Base-by-base conservation (phyloP, 2,797 vertebrate genomes). In the Leptatherina wallacei region DNA sequence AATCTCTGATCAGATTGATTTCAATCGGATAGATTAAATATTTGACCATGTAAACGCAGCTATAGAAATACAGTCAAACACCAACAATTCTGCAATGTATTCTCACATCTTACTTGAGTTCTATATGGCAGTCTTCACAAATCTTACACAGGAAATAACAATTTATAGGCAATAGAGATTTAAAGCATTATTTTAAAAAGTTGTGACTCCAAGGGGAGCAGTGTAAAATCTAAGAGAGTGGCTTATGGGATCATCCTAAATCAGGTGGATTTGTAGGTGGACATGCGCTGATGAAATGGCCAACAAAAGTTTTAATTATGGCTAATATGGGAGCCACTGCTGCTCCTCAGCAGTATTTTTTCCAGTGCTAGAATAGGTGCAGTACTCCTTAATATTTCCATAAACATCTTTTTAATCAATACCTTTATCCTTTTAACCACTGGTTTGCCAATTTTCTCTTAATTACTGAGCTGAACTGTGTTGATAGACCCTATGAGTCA, bases 361-460 rank as follows among this genome's bases (percentile, higher is more conserved):
- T 63, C 30, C 22, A 27, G 29, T 18, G 13, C 9, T 42, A 29
- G 40, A 58, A 35, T 55, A 0, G 10, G 35, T 27, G 33, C 16
- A 35, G 12, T 27, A 16, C 9, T 38, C 18, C 18, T 65, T 10
- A 35, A 14, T 12, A 54, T 32, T 16, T 64, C 35, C 6, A 32
- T 11, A 47, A 14, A 44, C 16, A 13, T 74, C 72, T 71, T 75
- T 32, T 47, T 27, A 27, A 57, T 32, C 29, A 70, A 29, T 13
- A 56, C 14, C 59, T 67, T 4, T 5, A 49, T 47, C 57, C 27
- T 24, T 66, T 51, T 35, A 38, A 47, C 20, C 20, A 24, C 16
- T 33, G 68, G 63, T 63, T 65, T 55, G 14, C 47, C 58, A n/a
- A 51, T 70, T 60, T 36, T 75, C 35, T 54, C 16, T 77, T 66